A percentile compares a stretch with the other conserved stretches of the same genome.
phyloP scores from a whole-genome alignment of 2,113 vertebrate genomes.

The Eudyptes chrysolophus region DNA sequence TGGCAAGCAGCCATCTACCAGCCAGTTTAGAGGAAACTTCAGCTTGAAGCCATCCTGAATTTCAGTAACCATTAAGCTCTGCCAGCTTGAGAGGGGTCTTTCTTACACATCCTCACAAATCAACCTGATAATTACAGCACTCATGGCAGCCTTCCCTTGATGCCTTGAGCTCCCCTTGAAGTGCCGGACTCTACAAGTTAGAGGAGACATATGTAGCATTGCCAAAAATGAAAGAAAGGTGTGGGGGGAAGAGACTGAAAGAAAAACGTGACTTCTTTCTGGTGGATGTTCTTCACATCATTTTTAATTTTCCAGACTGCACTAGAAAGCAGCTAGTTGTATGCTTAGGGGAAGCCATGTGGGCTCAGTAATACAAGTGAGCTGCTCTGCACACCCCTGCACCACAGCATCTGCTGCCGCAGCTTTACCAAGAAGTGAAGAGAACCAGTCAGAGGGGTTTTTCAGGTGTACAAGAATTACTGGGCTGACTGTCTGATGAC shows the following conservation, averaged over 20 bases:
- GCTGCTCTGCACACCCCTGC: neutral
- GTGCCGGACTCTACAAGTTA: neutral
- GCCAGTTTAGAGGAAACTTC: neutral
- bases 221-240: neutral
- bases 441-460: neutral
- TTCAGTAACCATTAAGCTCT: neutral
- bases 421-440: neutral
- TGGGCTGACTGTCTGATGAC: neutral
- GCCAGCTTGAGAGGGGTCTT: neutral
- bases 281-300: neutral
- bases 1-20: fast-evolving
- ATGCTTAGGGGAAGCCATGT: neutral
- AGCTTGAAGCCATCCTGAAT: neutral
- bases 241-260: neutral
- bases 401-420: neutral
- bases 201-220: neutral
- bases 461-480: neutral
- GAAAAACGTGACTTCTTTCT: neutral
- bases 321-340: neutral
- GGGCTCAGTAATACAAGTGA: neutral
- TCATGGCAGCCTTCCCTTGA: neutral
- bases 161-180: neutral
- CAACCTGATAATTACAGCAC: neutral
- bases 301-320: neutral
- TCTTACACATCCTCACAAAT: neutral